Evolutionary conservation across 2,113 vertebrate genomes (phyloP).

Genomic region (Jaculus jaculus): DNA sequence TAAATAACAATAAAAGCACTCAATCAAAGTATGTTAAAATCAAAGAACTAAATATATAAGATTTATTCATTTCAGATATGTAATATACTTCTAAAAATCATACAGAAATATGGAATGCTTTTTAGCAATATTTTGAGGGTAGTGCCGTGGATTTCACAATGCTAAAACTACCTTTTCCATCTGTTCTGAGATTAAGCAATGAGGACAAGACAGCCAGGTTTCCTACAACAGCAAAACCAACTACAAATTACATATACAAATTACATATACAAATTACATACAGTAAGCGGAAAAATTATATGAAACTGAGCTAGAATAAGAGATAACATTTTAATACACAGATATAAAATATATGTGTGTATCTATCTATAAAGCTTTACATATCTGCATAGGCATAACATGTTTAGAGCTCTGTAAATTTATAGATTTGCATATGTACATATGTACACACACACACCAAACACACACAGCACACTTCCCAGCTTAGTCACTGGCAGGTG

Average conservation of each 20-base stretch:
- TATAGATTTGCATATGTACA: background rate
- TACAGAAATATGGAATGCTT: background rate
- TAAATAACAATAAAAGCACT: no score
- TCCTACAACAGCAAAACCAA: slow-evolving; percentile 2
- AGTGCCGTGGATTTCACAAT: background rate
- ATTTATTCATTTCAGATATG: background rate
- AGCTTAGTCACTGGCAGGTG: no score
- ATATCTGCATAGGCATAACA: background rate
- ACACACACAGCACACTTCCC: background rate
- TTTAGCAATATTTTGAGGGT: background rate
- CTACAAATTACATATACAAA: background rate
- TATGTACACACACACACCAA: background rate
- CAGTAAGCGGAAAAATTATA: background rate
- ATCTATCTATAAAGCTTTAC: no score
- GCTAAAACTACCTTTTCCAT: background rate
- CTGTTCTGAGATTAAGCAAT: slow-evolving; percentile 8
- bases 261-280: no score
- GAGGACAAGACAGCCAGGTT: background rate
- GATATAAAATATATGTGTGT: no score
- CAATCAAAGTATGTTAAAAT: background rate
- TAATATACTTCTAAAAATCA: background rate
- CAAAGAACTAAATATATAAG: background rate
- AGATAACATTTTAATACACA: background rate
- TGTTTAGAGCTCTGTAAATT: no score
- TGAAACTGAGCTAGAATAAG: background rate